A percentile compares a stretch with the other conserved stretches of the same genome.
phyloP scores from a whole-genome alignment of 2,113 vertebrate genomes.

The Bos indicus region DNA sequence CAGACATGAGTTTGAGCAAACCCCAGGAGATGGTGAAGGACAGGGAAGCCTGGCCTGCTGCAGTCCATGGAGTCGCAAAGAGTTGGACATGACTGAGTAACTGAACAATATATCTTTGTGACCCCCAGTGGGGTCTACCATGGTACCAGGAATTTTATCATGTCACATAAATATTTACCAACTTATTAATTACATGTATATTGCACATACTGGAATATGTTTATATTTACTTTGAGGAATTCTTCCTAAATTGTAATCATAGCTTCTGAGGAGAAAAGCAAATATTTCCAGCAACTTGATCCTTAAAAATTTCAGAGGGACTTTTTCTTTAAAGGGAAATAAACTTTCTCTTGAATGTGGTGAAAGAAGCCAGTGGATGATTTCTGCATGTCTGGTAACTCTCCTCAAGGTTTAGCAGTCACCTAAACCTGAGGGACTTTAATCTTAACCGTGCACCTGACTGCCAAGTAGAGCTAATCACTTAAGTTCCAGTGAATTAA shows the following conservation, averaged over 20 bases:
- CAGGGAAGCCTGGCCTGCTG: not conserved
- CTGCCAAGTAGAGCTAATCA: conserved; percentile 20
- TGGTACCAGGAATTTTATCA: not conserved
- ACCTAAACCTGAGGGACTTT: not conserved
- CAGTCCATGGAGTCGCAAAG: not conserved
- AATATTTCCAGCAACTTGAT: not conserved
- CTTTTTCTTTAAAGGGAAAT: not conserved
- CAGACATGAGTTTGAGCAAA: not conserved
- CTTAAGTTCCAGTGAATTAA: conserved; percentile 49
- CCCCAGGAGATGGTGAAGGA: not conserved
- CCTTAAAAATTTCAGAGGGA: not conserved
- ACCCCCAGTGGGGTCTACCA: not conserved
- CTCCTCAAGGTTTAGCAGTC: conserved; percentile 5
- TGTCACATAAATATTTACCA: not conserved
- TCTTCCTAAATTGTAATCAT: not conserved
- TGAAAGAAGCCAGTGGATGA: not conserved
- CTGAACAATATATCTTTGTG: not conserved
- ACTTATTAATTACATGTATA: not conserved
- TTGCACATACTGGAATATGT: not conserved
- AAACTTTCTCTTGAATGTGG: not conserved
- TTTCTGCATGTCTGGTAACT: not conserved
- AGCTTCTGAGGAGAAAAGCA: not conserved
- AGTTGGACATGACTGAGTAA: not conserved
- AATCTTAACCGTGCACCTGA: conserved; percentile 56
- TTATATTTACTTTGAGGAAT: conserved; percentile 2